Conservation (phyloP, 2,113 vertebrate species). For the Trachemys scripta region DNA sequence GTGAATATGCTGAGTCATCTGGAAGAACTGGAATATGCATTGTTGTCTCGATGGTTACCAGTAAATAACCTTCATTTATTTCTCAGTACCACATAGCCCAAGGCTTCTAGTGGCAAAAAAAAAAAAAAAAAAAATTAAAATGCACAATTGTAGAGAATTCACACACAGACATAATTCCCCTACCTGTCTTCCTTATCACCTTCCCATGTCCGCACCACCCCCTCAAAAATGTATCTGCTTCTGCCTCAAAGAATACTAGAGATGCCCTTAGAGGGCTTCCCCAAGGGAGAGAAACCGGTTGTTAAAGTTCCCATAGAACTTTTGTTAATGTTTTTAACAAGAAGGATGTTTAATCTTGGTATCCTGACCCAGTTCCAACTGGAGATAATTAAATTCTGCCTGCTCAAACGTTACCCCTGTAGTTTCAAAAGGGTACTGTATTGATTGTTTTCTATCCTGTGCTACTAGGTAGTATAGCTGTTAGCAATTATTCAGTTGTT, state of each 20-base stretch:
- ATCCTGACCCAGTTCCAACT: neutral
- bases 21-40: neutral
- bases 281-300: neutral
- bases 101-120: neutral
- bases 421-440: neutral
- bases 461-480: accelerated
- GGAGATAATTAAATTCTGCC: neutral
- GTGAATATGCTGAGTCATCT: neutral
- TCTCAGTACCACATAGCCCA: neutral
- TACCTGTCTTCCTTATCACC: neutral
- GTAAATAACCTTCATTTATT: neutral
- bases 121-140: neutral
- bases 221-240: neutral
- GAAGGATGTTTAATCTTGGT: neutral
- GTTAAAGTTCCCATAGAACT: neutral
- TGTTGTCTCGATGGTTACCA: neutral
- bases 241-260: neutral
- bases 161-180: neutral
- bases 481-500: accelerated
- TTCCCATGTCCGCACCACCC: neutral
- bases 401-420: neutral
- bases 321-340: neutral
- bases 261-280: accelerated
- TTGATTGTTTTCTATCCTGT: accelerated
- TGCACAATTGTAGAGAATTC: neutral